Evolutionary conservation across 2,797 vertebrate species (phyloP), one percentile per base, ranked within the genome.

Genomic region (Sebastiscus albofasciatus): DNA sequence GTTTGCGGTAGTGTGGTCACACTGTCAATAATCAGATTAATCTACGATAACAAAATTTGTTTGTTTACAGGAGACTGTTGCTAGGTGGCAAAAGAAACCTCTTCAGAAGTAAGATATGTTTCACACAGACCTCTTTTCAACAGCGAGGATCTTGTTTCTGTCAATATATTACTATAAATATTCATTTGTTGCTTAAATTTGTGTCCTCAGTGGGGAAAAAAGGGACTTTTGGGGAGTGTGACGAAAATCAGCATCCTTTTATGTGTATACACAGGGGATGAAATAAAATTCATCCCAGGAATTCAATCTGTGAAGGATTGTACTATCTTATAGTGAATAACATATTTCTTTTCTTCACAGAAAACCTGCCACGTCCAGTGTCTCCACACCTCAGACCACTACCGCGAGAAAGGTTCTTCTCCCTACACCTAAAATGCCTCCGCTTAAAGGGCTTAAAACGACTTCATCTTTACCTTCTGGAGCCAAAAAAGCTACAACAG

Each of bases 21-120:
- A 9, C 3, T 54, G 24, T 78, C n/a, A 42, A 4, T 49, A 31
- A 58, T 18, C 8, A 2, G 4, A 56, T 64, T 12, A 20, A 64
- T 72, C 2, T 56, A 24, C 29, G 36, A 22, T 68, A 31, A 52
- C 4, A 36, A 27, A 58, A 3, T 52, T 8, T 52, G 1, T 75
- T 42, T 64, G 9, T 75, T 68, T 39, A 2, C 49, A 92, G 91
- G 67, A 55, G 3, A 6, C 16, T 18, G 42, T 4, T 61, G 10
- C 67, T 6, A 24, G 24, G n/a, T 73, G 74, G 12, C 26, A 52
- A n/a, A 83, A 54, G n/a, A 79, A 34, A 4, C 14, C 62, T 16
- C 42, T 12, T 42, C 36, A 65, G 29, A 81, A 73, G 90, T 92
- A 89, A 92, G 90, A 67, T 20, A 2, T 65, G 2, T 49, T 83